Evolutionary conservation across 2,113 vertebrate species (phyloP), one percentile per base, ranked within the genome.

Genomic region (Planiliza haematocheilus): DNA sequence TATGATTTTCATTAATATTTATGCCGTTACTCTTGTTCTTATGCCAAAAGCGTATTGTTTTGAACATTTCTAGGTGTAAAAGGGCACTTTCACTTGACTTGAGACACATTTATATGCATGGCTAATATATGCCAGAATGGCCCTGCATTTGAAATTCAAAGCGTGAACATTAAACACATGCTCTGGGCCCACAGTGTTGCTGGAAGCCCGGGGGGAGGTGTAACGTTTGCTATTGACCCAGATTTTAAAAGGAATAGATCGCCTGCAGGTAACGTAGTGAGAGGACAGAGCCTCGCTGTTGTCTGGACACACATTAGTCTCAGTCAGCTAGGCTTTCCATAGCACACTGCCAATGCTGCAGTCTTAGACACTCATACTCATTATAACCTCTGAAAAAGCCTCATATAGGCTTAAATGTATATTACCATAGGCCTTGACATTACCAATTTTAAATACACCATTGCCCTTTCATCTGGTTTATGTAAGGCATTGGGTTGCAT

Each of bases 191-290:
- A 64, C 69, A 66, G 78, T 86, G 77, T 83, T 81, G 77, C 77
- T 77, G 64, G 69, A 61, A 65, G 69, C 83, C 82, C 51, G 41
- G 53, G 43, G 82, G 83, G 78, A 67, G 21, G 50, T 76, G 77
- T 73, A 77, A 79, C 45, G 81, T 86, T 86, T 85, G 85, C 86
- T 86, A 86, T 89, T 92, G 92, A 92, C 89, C 89, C 89, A 90
- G 87, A 89, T 93, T 87, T 87, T 46, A 81, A 86, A 79, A 76
- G 81, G 70, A 89, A 89, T 41, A 82, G 64, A 88, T 85, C 42
- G 81, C 79, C 86, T 85, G 82, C 82, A 88, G 86, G 88, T 91
- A 86, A 72, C 7, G 21, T 17, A 68, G 58, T 41, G 49, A 48
- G 87, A 80, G 80, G 82, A 90, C 74, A 77, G 80, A 4, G 74